Evolutionary conservation across 2,888 invertebrate species (phyloP).

Genomic region (Trissoscelio sp.): DNA sequence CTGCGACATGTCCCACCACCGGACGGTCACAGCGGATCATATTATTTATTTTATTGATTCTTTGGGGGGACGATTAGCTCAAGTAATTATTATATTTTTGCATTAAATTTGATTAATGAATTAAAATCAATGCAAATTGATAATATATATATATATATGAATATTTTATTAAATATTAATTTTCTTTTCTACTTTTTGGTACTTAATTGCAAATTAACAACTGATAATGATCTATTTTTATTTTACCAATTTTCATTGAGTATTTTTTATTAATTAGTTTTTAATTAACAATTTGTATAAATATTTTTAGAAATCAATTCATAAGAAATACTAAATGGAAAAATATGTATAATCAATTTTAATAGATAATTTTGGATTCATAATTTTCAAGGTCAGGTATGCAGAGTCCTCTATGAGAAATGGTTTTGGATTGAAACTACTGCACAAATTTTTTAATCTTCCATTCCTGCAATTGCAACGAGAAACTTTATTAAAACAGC

Average conservation of each 20-base stretch:
- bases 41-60: slow-evolving; percentile 88
- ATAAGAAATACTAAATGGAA: no score
- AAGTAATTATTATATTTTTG: slow-evolving; percentile 71
- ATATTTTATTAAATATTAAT: no score
- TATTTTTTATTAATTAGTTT: no score
- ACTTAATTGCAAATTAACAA: no score
- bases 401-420: slow-evolving; percentile 98
- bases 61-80: slow-evolving; percentile 85
- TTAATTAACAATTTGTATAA: no score
- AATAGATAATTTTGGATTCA: background rate
- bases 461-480: slow-evolving; percentile 96
- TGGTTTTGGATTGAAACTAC: slow-evolving; percentile 95
- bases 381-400: slow-evolving; percentile 87
- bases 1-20: slow-evolving; percentile 98
- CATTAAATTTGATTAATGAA: background rate
- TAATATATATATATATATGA: no score
- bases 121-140: no score
- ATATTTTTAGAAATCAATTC: no score
- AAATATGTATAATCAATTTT: background rate
- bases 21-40: slow-evolving; percentile 91
- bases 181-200: no score
- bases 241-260: background rate
- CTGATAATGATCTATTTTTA: no score
- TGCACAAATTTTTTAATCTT: slow-evolving; percentile 97
- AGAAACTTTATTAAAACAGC: slow-evolving; percentile 91